Evolutionary conservation across 2,113 vertebrate genomes (phyloP), one percentile per base, ranked within the genome.

Genomic region (Menura novaehollandiae): DNA sequence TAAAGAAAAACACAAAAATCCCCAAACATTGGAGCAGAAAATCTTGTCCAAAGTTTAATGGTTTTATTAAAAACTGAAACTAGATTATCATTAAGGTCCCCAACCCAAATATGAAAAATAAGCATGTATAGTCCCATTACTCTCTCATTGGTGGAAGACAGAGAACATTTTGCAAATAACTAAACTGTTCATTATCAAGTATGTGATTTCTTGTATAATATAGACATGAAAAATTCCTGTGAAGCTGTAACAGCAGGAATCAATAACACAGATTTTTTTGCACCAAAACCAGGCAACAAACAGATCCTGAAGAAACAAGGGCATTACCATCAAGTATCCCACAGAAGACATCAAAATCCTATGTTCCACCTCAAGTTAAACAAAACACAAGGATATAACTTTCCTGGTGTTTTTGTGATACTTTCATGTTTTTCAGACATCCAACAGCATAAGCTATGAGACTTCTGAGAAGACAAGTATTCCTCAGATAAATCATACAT

Each of bases 401-500:
- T 94, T 58, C 53, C 20, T 59, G n/a, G 11, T 53, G 39, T 26
- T 92, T 83, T 89, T 11, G 1, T 49, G 15, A 47, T 53, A 55
- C 33, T 21, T 51, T 43, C 9, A 13, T 58, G 91, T 90, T 59
- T 88, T 87, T 39, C 28, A 71, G 59, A 46, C 26, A 93, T 63
- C 68, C 52, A 92, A 81, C 33, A 91, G 84, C 46, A 93, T 63
- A 62, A 80, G 8, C 21, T 60, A 60, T 76, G 37, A 91, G 68
- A 37, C 26, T 89, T 80, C 32, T 81, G 46, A 58, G 86, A 89
- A 80, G 23, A 23, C 10, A 92, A 14, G 30, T 88, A 53, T 63
- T 79, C 39, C 63, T 83, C n/a, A 91, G 53, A 83, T 37, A 85
- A 80, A 88, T 91, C 79, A 88, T 30, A 83, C 19, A 60, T 19